phyloP scores from a whole-genome alignment of 2,113 vertebrate genomes.

The Dermatemys mawii region DNA sequence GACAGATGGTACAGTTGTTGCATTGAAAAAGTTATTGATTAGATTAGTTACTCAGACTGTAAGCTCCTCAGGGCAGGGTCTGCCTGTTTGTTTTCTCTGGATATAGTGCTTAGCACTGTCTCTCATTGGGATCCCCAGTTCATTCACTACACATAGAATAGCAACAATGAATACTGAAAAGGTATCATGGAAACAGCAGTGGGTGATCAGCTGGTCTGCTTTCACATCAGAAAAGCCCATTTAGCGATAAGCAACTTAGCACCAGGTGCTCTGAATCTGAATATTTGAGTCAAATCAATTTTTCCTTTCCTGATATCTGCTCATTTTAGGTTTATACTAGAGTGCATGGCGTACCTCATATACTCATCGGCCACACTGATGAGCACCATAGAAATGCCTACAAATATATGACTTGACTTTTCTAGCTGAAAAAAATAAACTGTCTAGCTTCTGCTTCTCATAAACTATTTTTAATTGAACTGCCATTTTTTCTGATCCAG shows the following conservation, averaged over 20 bases:
- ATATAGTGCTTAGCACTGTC: rapidly evolving
- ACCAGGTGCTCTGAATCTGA: background rate
- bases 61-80: background rate
- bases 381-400: background rate
- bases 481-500: background rate
- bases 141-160: background rate
- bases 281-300: background rate
- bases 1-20: background rate
- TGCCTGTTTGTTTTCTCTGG: background rate
- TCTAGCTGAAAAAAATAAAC: background rate
- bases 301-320: background rate
- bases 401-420: background rate
- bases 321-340: background rate
- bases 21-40: background rate
- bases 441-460: background rate
- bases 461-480: background rate
- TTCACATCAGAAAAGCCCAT: background rate
- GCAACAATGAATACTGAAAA: background rate
- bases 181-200: background rate
- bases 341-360: no score
- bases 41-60: background rate
- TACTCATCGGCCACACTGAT: rapidly evolving
- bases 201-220: background rate
- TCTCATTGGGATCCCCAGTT: background rate
- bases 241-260: background rate